Conservation (phyloP, 2,888 invertebrate species). For the Stegana nigrithorax region DNA sequence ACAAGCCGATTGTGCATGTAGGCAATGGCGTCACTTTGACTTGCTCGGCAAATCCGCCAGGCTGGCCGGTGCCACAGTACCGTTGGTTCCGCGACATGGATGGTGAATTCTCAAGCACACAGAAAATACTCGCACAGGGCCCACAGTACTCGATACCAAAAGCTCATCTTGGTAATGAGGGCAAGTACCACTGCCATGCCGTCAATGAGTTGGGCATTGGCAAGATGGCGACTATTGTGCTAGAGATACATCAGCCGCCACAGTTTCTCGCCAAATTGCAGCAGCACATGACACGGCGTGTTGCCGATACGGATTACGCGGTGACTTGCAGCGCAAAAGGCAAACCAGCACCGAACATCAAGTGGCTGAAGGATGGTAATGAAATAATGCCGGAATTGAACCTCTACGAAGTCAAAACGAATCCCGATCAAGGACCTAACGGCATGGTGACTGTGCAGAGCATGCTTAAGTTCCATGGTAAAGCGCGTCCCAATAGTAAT, state of each 20-base stretch:
- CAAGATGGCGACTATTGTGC: conserved; percentile 82
- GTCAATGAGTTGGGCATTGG: conserved; percentile 90
- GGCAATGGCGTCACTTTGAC: conserved; percentile 85
- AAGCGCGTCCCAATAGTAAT: conserved; percentile 80
- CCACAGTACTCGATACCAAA: conserved; percentile 87
- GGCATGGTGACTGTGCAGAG: conserved; percentile 86
- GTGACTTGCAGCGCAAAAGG: conserved; percentile 88
- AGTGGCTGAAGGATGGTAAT: conserved; percentile 87
- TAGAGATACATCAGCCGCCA: conserved; percentile 91
- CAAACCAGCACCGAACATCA: conserved; percentile 85
- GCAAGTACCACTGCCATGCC: conserved; percentile 90
- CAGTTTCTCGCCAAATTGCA: conserved; percentile 85
- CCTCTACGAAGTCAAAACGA: conserved; percentile 84
- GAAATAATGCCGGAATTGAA: conserved; percentile 83
- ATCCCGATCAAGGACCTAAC: conserved; percentile 81
- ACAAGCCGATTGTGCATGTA: conserved; percentile 85
- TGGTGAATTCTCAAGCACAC: conserved; percentile 71
- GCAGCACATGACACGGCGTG: conserved; percentile 82
- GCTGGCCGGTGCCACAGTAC: conserved; percentile 92
- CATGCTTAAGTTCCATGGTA: conserved; percentile 83
- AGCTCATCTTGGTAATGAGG: conserved; percentile 87
- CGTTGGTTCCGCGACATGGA: conserved; percentile 87
- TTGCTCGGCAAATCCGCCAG: conserved; percentile 88
- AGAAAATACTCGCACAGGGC: conserved; percentile 80
- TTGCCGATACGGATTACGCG: conserved; percentile 82